phyloP scores from a whole-genome alignment of 1,140 invertebrate species.

The Oncopeltus fasciatus region DNA sequence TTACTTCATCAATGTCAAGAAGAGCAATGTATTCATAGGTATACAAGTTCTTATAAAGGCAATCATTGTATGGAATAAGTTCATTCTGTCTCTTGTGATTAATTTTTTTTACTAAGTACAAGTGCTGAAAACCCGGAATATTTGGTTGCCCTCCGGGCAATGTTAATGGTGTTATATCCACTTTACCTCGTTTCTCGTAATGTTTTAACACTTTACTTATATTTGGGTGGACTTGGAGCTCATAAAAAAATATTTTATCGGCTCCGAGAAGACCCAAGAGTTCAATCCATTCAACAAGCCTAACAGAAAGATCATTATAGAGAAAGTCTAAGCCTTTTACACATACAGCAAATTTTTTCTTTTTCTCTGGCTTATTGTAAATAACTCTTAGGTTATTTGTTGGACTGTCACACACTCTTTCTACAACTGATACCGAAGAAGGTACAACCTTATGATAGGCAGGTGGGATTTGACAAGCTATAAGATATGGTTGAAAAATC shows the following conservation, averaged over 20 bases:
- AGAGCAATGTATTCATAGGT: slow-evolving; percentile 79
- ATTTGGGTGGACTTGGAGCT: slow-evolving; percentile 77
- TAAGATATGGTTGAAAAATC: slow-evolving; percentile 79
- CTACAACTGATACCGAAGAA: slow-evolving; percentile 72
- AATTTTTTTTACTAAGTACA: slow-evolving; percentile 76
- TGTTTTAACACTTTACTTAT: slow-evolving; percentile 75
- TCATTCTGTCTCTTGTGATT: slow-evolving; percentile 89
- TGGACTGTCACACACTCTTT: slow-evolving; percentile 66
- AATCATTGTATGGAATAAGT: slow-evolving; percentile 92
- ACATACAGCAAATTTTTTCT: slow-evolving; percentile 78
- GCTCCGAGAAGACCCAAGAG: slow-evolving; percentile 71
- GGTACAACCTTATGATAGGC: slow-evolving; percentile 56
- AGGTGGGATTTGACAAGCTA: slow-evolving; percentile 72
- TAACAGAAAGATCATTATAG: slow-evolving; percentile 75
- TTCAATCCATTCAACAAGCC: slow-evolving; percentile 91
- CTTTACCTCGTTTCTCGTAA: slow-evolving; percentile 57
- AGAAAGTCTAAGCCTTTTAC: slow-evolving; percentile 87
- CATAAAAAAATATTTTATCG: slow-evolving; percentile 84
- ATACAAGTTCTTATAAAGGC: slow-evolving; percentile 84
- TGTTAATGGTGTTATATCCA: slow-evolving; percentile 73
- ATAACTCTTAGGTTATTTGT: slow-evolving; percentile 78
- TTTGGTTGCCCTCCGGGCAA: slow-evolving; percentile 84
- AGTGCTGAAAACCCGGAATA: slow-evolving; percentile 69
- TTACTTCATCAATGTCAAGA: slow-evolving; percentile 86
- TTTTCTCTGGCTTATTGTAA: slow-evolving; percentile 48